Evolutionary conservation across 1,140 invertebrate species (phyloP), one percentile per base, ranked within the genome.

Genomic region (Drosophila cardini): DNA sequence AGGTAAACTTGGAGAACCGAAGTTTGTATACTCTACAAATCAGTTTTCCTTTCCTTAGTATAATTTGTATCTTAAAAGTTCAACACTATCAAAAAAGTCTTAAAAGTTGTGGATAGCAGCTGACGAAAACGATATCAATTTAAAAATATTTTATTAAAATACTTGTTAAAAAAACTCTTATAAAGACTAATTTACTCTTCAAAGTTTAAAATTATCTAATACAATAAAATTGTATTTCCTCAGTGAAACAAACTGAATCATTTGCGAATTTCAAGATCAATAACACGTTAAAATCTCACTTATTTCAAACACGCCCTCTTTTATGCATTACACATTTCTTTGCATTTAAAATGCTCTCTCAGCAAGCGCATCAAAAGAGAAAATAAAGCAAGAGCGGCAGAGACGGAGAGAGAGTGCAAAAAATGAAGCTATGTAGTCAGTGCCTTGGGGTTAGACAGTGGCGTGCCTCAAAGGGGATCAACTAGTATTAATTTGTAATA

Each of bases 251-350:
- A 26, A 26, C 21, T 26, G 21, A 26, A 26, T 26, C 21, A 38
- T 11, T 38, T 4, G 9, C 36, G 4, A n/a, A 38, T 38, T 38
- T 38, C 36, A 38, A 38, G 36, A 38, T 38, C 36, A 38, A 38
- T 11, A 38, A 11, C 11, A 13, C 5, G 1, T 11, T 50, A 15
- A 32, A 32, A 32, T 15, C n/a, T n/a, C 26, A 13, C 26, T 18
- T n/a, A 13, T 52, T 1, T 30, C 7, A 52, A 30, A 52, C 48
- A 52, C 48, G 48, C 48, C 48, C 48, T 9, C 48, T 34, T 52
- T 52, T 52, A 7, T 0, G 30, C 48, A 52, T 32, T 52, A 52
- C 48, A 52, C 48, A 52, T 52, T 52, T n/a, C 26, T 15, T 34
- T n/a, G 32, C 48, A 26, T 26, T 26, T 26, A 32, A 52, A 15